Evolutionary conservation across 2,797 vertebrate genomes (phyloP).

Genomic region (Ptychadena robeensis): DNA sequence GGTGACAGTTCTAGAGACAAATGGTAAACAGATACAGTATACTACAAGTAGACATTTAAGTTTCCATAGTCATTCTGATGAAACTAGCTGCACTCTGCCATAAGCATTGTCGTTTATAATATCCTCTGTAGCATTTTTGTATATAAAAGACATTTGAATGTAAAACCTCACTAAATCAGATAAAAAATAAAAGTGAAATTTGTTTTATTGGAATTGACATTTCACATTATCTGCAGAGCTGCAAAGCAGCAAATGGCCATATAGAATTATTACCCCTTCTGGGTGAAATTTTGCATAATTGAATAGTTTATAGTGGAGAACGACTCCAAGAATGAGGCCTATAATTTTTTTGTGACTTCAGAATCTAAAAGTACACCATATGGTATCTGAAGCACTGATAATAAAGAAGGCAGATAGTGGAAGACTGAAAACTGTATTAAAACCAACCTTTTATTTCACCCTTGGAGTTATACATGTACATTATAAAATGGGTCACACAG

Average conservation of each 20-base stretch:
- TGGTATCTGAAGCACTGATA: slow-evolving; percentile 44
- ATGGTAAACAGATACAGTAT: too few species aligned
- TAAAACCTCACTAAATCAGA: too few species aligned
- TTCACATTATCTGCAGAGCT: slow-evolving; percentile 41
- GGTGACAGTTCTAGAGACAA: too few species aligned
- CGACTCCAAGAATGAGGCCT: slow-evolving; percentile 15
- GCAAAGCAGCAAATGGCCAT: slow-evolving; percentile 51
- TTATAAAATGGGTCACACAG: neutral
- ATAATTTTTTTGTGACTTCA: slow-evolving; percentile 49
- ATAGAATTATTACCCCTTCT: slow-evolving; percentile 56
- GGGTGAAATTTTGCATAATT: slow-evolving; percentile 42
- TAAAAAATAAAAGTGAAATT: too few species aligned
- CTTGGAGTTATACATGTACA: neutral
- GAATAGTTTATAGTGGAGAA: slow-evolving; percentile 39
- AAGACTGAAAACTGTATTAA: slow-evolving; percentile 4
- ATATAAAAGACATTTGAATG: too few species aligned
- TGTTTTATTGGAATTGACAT: slow-evolving; percentile 56
- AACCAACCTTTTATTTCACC: neutral
- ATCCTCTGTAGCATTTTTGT: too few species aligned
- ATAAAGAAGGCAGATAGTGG: slow-evolving; percentile 25
- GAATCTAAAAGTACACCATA: slow-evolving; percentile 49
- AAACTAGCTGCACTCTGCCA: too few species aligned
- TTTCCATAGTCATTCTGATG: too few species aligned
- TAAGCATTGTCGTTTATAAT: too few species aligned
- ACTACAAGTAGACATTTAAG: too few species aligned